Conservation (phyloP, 2,113 vertebrate species). For the Istiophorus platypterus region DNA sequence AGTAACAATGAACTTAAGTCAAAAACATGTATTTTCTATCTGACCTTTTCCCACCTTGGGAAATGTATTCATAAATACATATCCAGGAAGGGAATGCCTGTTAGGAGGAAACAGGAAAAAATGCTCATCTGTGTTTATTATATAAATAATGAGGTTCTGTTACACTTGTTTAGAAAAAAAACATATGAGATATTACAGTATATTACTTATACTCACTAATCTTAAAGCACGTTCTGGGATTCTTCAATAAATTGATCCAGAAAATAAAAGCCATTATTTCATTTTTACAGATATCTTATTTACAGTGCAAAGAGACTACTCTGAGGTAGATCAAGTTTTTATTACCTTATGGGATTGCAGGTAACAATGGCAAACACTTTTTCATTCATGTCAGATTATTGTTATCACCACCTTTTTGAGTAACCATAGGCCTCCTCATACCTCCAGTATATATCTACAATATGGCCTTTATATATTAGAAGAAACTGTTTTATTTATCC, state of each 20-base stretch:
- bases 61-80: conserved; percentile 30
- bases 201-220: background rate
- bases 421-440: background rate
- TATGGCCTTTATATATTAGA: conserved; percentile 5
- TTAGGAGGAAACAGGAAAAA: background rate
- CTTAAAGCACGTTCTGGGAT: background rate
- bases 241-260: background rate
- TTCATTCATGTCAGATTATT: conserved; percentile 10
- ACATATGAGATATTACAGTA: background rate
- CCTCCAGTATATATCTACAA: background rate
- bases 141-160: conserved; percentile 20
- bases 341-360: background rate
- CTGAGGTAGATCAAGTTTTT: conserved; percentile 2
- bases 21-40: conserved; percentile 51
- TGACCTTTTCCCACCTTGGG: conserved; percentile 38
- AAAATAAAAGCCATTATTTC: background rate
- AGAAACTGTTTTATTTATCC: background rate
- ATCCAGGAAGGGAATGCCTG: background rate
- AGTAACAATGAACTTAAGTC: conserved; percentile 21
- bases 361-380: conserved; percentile 4
- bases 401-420: background rate
- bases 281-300: conserved; percentile 3
- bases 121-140: conserved; percentile 4
- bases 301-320: background rate
- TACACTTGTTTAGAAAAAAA: background rate